Evolutionary conservation across 2,113 vertebrate species (phyloP).

Genomic region (Xiphias gladius): DNA sequence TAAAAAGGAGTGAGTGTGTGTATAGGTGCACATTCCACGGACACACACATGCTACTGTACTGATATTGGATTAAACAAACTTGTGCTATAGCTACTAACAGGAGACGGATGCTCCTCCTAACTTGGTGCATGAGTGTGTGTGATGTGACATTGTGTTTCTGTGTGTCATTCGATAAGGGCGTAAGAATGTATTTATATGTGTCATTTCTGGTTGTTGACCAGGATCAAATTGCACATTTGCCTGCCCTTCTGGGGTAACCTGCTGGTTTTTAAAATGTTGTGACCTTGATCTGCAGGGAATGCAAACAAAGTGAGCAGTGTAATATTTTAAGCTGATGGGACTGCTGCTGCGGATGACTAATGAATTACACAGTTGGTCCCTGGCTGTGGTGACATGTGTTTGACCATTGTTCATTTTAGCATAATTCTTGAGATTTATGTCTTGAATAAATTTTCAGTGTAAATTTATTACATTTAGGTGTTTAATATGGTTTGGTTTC

Average conservation of each 20-base stretch:
- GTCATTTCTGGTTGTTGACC: conserved; percentile 34
- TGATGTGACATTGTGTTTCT: conserved; percentile 10
- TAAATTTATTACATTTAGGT: neutral
- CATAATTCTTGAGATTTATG: neutral
- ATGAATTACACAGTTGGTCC: conserved; percentile 2
- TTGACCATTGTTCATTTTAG: neutral
- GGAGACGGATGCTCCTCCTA: neutral
- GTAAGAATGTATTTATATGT: conserved; percentile 36
- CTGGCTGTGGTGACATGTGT: neutral
- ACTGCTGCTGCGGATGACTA: neutral
- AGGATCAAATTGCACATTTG: conserved; percentile 43
- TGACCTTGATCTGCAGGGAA: conserved; percentile 77
- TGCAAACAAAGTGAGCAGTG: conserved; percentile 75
- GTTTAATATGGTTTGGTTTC: neutral
- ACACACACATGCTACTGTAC: neutral
- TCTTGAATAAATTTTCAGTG: neutral
- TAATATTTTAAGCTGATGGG: conserved; percentile 57
- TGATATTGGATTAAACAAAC: conserved; percentile 14
- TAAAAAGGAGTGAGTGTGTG: conserved; percentile 23
- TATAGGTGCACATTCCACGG: conserved; percentile 17
- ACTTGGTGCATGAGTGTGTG: neutral
- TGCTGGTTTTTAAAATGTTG: conserved; percentile 42
- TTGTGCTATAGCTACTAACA: neutral
- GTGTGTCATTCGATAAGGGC: conserved; percentile 11
- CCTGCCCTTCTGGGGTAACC: conserved; percentile 7